These are phyloP conservation scores for Lamellibrachia columna DNA, from an alignment of 2,888 invertebrate genomes.

Conservation along the genomic window DNA sequence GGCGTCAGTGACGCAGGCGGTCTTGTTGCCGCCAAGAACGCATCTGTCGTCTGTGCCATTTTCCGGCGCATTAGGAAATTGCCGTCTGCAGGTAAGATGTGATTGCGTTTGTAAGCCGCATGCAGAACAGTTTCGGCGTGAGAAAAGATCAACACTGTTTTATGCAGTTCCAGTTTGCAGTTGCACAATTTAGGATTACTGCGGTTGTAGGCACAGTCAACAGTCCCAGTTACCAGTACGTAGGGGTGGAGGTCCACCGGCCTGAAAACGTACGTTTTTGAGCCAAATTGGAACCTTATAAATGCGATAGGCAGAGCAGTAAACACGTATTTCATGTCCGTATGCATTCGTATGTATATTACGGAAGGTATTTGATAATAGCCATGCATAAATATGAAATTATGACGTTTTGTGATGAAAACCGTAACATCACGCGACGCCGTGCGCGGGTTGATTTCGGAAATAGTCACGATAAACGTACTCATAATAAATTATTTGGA, in stretches of 20 bases:
- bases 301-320: too few relatives aligned
- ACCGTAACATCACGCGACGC: too few relatives aligned
- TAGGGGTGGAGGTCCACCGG: too few relatives aligned
- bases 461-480: too few relatives aligned
- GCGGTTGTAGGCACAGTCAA: background rate
- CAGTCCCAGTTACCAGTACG: too few relatives aligned
- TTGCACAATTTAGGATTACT: background rate
- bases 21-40: background rate
- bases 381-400: background rate
- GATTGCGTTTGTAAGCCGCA: background rate
- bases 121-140: background rate
- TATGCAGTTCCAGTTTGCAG: background rate
- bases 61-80: background rate
- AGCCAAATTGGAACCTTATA: too few relatives aligned
- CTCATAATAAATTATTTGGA: too few relatives aligned
- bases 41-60: background rate
- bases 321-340: too few relatives aligned
- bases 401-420: background rate
- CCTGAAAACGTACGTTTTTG: too few relatives aligned
- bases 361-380: too few relatives aligned
- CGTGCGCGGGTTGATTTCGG: too few relatives aligned
- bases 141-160: background rate
- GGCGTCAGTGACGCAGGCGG: background rate
- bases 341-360: too few relatives aligned
- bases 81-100: background rate